Conservation (phyloP, 2,797 vertebrate genomes). For the Manis crassicaudata region DNA sequence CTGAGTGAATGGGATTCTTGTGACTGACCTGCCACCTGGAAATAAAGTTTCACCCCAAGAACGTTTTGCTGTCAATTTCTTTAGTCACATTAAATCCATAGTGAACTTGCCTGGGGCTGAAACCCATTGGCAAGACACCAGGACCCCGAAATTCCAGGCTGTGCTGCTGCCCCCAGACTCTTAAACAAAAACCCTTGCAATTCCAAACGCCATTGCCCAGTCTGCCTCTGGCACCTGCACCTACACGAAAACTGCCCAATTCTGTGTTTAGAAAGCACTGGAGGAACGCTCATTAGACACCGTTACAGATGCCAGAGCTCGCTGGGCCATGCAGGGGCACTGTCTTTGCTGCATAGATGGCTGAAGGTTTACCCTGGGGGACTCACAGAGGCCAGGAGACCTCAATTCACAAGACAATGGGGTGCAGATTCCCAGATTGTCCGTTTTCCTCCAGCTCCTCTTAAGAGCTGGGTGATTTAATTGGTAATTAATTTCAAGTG, state of each 20-base stretch:
- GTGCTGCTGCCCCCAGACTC: not conserved
- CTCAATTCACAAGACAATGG: not conserved
- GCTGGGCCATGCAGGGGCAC: fast-evolving
- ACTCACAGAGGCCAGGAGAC: not conserved
- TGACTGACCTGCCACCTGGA: too few species aligned
- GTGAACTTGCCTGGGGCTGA: too few species aligned
- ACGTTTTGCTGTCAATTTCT: too few species aligned
- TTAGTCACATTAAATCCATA: too few species aligned
- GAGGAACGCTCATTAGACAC: fast-evolving
- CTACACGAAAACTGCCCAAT: too few species aligned
- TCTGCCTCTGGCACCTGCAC: not conserved
- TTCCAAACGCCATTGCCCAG: fast-evolving
- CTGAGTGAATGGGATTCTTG: too few species aligned
- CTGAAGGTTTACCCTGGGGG: not conserved
- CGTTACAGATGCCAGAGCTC: fast-evolving
- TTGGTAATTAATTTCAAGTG: not conserved
- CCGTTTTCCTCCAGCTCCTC: not conserved
- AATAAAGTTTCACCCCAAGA: too few species aligned
- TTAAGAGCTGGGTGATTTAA: not conserved
- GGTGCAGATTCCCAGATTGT: not conserved
- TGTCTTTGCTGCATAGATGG: fast-evolving
- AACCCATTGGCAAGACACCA: too few species aligned
- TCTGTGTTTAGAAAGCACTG: not conserved
- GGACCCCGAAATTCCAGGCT: fast-evolving
- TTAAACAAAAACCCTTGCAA: not conserved